Evolutionary conservation across 1,140 invertebrate genomes (phyloP), one percentile per base, ranked within the genome.

Genomic region (Lordiphosa clarofinis): DNA sequence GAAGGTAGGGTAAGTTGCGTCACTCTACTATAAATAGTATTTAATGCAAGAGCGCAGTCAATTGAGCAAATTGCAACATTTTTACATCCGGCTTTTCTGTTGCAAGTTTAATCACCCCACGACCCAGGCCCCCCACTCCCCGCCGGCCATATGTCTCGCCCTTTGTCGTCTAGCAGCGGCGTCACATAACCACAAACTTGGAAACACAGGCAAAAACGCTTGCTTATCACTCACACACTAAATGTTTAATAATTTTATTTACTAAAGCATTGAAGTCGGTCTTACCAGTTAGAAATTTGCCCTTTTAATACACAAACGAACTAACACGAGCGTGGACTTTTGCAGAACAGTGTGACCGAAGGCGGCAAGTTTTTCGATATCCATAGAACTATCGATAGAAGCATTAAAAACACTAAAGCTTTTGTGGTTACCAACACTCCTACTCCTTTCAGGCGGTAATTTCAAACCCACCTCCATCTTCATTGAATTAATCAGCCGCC

Each of bases 271-370:
- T 50, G 50, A 10, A 35, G 43, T 15, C 10, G 9, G 7, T 21
- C 75, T 76, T 76, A 84, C 76, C 78, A 68, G 48, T 46, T 60
- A 57, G 19, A 49, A 31, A 61, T 36, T 52, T 64, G 57, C 71
- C 75, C 52, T 68, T 76, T 84, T 81, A 82, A 81, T 81, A 68
- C 78, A 73, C 46, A 73, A 84, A 56, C 39, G 67, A 64, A 68
- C 40, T 76, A 78, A 56, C 76, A 82, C 78, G 58, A 75, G 59
- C 64, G 60, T 39, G 37, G 58, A 49, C 57, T 65, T 69, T 76
- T 81, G 75, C 38, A 15, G 15, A 15, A 15, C 15, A 15, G 15
- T 15, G 15, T 15, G 15, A 15, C 15, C 15, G 15, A 1, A 15
- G 15, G 15, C 1, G 15, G 15, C 15, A 15, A 15, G 15, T 15